A percentile compares a stretch with the other conserved stretches of the same genome.
Conservation (phyloP, 2,888 invertebrate genomes). For the Lycaena phlaeas region DNA sequence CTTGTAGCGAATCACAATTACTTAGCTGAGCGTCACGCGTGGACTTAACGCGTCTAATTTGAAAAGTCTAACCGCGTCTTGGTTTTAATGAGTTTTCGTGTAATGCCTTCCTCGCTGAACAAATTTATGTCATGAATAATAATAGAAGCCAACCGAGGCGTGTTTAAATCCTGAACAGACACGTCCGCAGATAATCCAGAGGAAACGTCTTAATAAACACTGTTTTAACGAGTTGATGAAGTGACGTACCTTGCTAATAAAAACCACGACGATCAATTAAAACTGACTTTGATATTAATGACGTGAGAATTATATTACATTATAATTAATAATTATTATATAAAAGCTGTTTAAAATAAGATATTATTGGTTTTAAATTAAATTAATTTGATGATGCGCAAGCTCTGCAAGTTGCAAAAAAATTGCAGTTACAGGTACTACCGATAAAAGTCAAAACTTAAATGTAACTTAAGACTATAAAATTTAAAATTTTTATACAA, state of each 20-base stretch:
- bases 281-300: background rate
- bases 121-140: conserved; percentile 72
- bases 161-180: conserved; percentile 61
- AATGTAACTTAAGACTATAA: no score
- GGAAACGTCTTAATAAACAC: conserved; percentile 58
- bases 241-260: conserved; percentile 19
- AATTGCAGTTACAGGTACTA: no score
- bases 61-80: conserved; percentile 68
- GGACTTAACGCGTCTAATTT: conserved; percentile 70
- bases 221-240: conserved; percentile 44
- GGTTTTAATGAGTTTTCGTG: conserved; percentile 71
- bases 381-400: no score
- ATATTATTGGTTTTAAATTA: no score
- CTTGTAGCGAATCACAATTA: conserved; percentile 62
- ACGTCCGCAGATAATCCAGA: conserved; percentile 55
- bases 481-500: no score
- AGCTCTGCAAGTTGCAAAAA: no score
- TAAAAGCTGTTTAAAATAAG: no score
- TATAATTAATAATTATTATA: no score
- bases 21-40: conserved; percentile 34
- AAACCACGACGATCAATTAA: background rate
- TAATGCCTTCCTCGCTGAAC: conserved; percentile 62
- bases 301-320: no score
- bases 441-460: no score
- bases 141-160: conserved; percentile 57